Evolutionary conservation across 1,140 invertebrate species (phyloP).

Genomic region (Bombyx mandarina): DNA sequence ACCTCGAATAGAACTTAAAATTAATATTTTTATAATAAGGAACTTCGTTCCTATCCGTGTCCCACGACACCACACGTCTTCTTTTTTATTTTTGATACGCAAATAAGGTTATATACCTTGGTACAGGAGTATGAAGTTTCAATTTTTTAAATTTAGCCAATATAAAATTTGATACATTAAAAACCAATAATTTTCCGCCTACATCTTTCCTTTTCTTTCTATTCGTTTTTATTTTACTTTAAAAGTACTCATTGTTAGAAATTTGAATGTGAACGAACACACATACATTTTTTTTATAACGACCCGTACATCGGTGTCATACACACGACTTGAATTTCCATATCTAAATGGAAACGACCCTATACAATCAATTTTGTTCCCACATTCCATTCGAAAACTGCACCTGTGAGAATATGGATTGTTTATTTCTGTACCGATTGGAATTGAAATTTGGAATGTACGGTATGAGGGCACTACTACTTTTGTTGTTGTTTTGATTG

Average conservation of each 20-base stretch:
- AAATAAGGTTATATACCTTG: no score
- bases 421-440: constrained; percentile 30
- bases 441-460: constrained; percentile 20
- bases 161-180: no score
- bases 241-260: not conserved
- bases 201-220: no score
- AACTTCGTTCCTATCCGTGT: no score
- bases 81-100: no score
- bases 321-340: constrained; percentile 58
- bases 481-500: no score
- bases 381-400: constrained; percentile 61
- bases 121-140: no score
- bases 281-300: constrained; percentile 36
- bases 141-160: no score
- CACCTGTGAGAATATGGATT: constrained; percentile 50
- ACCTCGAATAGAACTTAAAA: no score
- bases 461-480: not conserved
- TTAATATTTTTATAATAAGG: no score
- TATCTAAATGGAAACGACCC: constrained; percentile 66
- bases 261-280: constrained; percentile 5
- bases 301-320: constrained; percentile 31
- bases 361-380: constrained; percentile 62
- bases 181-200: no score
- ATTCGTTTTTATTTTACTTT: not conserved
- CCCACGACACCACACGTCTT: no score